phyloP scores from a whole-genome alignment of 2,888 invertebrate genomes.

The Acronicta psi region DNA sequence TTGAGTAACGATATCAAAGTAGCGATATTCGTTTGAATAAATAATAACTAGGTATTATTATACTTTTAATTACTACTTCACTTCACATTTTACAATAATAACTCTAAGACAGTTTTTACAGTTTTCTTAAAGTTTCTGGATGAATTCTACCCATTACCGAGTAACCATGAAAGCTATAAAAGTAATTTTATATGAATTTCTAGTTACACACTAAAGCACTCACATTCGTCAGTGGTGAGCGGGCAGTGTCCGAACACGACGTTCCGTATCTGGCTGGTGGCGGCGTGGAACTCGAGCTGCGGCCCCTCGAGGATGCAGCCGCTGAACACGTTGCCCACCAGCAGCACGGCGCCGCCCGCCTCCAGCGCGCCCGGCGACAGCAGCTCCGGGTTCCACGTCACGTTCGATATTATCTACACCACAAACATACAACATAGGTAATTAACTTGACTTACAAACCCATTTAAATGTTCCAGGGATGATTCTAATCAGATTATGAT shows the following conservation, averaged over 20 bases:
- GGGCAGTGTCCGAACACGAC: constrained; percentile 94
- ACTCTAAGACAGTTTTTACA: too few species aligned
- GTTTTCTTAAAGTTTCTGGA: too few species aligned
- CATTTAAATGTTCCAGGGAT: too few species aligned
- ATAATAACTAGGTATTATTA: too few species aligned
- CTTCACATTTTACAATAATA: too few species aligned
- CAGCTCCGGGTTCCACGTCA: constrained; percentile 93
- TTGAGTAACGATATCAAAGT: too few species aligned
- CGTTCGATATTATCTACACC: constrained; percentile 92
- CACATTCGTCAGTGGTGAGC: constrained; percentile 92
- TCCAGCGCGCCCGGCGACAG: constrained; percentile 92
- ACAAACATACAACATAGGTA: not conserved
- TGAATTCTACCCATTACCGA: too few species aligned
- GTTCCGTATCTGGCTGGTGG: constrained; percentile 90
- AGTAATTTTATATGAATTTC: not conserved
- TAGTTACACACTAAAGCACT: constrained; percentile 58
- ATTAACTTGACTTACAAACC: too few species aligned
- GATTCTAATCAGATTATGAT: too few species aligned
- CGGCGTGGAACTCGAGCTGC: constrained; percentile 93
- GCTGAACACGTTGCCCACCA: constrained; percentile 94
- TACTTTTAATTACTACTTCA: too few species aligned
- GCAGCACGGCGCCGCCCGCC: constrained; percentile 92
- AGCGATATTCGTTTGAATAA: too few species aligned
- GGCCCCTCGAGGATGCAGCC: constrained; percentile 96
- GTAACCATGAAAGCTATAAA: too few species aligned